phyloP scores from a whole-genome alignment of 2,113 vertebrate species.

The Platycercus adscitus region DNA sequence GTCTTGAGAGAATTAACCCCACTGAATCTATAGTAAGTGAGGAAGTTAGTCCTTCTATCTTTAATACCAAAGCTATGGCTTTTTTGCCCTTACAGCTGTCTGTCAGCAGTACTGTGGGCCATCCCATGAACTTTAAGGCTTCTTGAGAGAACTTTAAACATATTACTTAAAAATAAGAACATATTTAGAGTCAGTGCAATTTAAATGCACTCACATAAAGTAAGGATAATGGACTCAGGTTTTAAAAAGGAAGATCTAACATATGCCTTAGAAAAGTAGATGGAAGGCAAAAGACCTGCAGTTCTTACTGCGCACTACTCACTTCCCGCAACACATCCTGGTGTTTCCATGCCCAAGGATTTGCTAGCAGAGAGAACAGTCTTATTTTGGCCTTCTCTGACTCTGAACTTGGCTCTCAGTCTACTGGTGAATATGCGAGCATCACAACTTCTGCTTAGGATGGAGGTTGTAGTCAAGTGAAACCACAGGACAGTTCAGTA shows the following conservation, averaged over 20 bases:
- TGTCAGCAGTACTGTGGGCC: neutral
- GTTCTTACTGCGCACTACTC: neutral
- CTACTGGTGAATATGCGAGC: neutral
- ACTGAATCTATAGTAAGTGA: neutral
- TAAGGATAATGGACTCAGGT: neutral
- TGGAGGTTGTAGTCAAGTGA: neutral
- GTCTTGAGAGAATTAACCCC: neutral
- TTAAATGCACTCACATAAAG: neutral
- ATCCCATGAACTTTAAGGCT: neutral
- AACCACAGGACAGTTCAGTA: neutral
- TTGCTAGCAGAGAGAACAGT: neutral
- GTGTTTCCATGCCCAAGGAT: neutral
- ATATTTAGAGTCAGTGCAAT: neutral
- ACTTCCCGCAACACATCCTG: neutral
- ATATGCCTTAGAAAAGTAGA: neutral
- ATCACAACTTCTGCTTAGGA: neutral
- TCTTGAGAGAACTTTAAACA: neutral
- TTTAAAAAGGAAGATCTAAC: neutral
- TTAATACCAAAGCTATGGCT: neutral
- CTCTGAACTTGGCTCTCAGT: neutral
- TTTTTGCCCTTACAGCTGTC: neutral
- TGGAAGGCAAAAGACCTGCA: neutral
- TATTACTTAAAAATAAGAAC: neutral
- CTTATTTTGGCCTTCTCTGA: neutral
- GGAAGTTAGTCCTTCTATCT: neutral